Evolutionary conservation across 1,140 invertebrate genomes (phyloP), one percentile per base, ranked within the genome.

Genomic region (Drosophila novamexicana): DNA sequence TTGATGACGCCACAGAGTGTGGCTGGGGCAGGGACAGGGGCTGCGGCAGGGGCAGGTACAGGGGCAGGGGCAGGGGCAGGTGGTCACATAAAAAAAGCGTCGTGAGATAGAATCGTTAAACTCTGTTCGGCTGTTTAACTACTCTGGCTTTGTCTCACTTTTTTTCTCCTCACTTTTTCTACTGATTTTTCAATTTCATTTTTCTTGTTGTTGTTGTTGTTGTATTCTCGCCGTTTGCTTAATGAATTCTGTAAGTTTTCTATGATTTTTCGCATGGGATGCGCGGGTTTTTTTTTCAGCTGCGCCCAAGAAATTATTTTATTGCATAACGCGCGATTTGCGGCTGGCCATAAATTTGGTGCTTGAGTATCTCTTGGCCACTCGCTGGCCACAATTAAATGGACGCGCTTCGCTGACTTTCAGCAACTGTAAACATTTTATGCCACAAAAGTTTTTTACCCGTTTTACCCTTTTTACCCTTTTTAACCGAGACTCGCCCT

Each of bases 291-390:
- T 10, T 59, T 59, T 32, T 47, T 16, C 57, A 36, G 29, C 29
- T 32, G 42, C 47, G 10, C 5, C 10, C 54, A 37, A 79, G 73
- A 84, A 89, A 89, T 75, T 84, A 88, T 89, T 88, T 89, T 83
- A 88, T 88, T 84, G 80, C 70, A 89, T 83, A 89, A 89, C 80
- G 75, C 70, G 81, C 80, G 77, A 80, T 74, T 89, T 81, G 68
- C 73, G 77, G 67, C 65, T 52, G 76, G 77, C 75, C 77, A 72
- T 89, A 84, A 84, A 88, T 89, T 89, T 64, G 74, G 69, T 83
- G 80, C 67, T 72, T 61, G 70, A 76, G 79, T 81, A 79, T 75
- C 63, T 75, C 63, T 73, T 83, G 47, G 66, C 66, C 66, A 61
- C 64, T 79, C 66, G 58, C 63, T 86, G 63, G 68, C 61, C 70